phyloP scores from a whole-genome alignment of 1,140 invertebrate genomes.

The Acromyrmex echinatior region DNA sequence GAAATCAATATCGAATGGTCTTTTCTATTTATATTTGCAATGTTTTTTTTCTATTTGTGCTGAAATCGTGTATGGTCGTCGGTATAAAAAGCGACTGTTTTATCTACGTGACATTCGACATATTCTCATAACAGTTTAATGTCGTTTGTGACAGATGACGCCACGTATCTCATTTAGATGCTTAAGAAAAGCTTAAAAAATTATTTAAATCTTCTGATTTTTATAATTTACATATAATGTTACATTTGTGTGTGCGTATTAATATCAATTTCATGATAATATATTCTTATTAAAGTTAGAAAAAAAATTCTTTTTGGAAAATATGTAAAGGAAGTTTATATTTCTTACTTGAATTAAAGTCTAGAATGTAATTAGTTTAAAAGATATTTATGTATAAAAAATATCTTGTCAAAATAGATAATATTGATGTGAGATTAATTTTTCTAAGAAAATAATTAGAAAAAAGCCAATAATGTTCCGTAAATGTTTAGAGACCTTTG shows the following conservation, averaged over 20 bases:
- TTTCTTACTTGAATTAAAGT: neutral
- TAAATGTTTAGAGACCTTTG: neutral
- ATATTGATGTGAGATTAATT: neutral
- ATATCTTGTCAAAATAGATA: neutral
- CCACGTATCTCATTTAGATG: neutral
- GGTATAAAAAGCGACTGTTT: slow-evolving; percentile 39
- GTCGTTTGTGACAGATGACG: slow-evolving; percentile 2
- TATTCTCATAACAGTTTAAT: neutral
- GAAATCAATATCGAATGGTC: slow-evolving; percentile 36
- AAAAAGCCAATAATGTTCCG: neutral
- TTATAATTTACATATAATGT: neutral
- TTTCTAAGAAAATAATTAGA: neutral
- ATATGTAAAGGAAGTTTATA: neutral
- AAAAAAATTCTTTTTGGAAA: neutral
- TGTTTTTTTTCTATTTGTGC: slow-evolving; percentile 17
- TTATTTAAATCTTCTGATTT: neutral
- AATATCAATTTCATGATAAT: neutral
- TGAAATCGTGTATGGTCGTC: neutral
- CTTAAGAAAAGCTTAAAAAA: neutral
- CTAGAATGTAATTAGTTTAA: neutral
- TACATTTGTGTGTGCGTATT: neutral
- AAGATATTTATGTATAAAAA: neutral
- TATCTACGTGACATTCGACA: slow-evolving; percentile 8
- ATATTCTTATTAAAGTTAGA: neutral
- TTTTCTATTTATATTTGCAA: slow-evolving; percentile 49